These are phyloP conservation scores for Rhynchophorus ferrugineus DNA, from an alignment of 1,140 invertebrate genomes.

Conservation along the genomic window DNA sequence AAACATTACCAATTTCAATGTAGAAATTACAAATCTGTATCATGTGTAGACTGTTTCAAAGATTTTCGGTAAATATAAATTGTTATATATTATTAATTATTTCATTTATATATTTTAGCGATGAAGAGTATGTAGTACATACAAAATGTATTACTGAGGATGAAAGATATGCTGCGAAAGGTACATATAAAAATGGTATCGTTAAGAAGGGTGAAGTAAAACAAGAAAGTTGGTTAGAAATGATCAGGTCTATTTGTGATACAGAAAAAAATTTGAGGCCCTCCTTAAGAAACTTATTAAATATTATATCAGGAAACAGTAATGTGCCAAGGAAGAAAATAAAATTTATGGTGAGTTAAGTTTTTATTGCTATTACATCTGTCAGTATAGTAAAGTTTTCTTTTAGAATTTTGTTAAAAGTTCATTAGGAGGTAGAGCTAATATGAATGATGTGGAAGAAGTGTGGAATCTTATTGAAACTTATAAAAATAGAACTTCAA, in stretches of 20 bases:
- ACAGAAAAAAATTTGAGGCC: constrained; percentile 49
- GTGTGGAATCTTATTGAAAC: constrained; percentile 65
- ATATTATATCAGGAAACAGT: constrained; percentile 63
- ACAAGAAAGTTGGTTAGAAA: constrained; percentile 81
- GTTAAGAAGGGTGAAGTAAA: constrained; percentile 84
- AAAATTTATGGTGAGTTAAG: constrained; percentile 61
- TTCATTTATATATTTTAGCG: constrained; percentile 55
- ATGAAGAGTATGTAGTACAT: constrained; percentile 72
- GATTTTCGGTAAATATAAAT: constrained; percentile 62
- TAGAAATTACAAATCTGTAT: constrained; percentile 50
- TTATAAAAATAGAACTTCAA: constrained; percentile 41
- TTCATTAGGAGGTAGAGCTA: constrained; percentile 48
- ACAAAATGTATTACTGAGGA: constrained; percentile 89
- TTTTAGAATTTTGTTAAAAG: constrained; percentile 60
- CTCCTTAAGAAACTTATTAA: constrained; percentile 56
- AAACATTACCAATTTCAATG: constrained; percentile 70
- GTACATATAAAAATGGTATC: constrained; percentile 61
- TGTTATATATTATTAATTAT: constrained; percentile 17
- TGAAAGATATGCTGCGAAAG: constrained; percentile 81
- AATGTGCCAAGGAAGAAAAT: constrained; percentile 89
- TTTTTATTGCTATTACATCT: neutral
- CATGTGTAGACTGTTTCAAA: constrained; percentile 87
- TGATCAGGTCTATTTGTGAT: constrained; percentile 66
- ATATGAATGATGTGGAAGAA: constrained; percentile 49
- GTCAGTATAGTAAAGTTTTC: neutral